Evolutionary conservation across 2,888 invertebrate species (phyloP), one percentile per base, ranked within the genome.

Genomic region (Phyllotreta cruciferae): DNA sequence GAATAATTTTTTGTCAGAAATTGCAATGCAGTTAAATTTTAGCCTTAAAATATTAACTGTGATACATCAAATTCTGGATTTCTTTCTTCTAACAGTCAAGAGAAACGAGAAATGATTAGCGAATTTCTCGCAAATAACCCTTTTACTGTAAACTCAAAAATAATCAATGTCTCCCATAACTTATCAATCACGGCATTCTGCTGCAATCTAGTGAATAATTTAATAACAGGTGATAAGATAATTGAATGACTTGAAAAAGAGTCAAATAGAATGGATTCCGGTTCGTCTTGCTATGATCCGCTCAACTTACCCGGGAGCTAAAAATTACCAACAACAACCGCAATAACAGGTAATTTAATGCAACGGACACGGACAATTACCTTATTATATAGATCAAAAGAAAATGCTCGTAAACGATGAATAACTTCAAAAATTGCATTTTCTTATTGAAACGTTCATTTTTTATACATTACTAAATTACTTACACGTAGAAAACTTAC

Each of bases 11-110:
- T 24, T 71, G 70, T 71, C 34, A 50, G 66, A 66, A 60, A 60
- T 56, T 56, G 60, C 64, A 69, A 71, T 71, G 67, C 67, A 70
- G 69, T 60, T 62, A 64, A 62, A 63, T 63, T 62, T 63, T 60
- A 11, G 42, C 13, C 69, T 66, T 53, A 13, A 68, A 62, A 66
- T 66, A 70, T 52, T 62, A 50, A 64, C 69, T 62, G 72, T 72
- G 74, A 75, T 75, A 73, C 72, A 56, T 57, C 66, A 62, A 55
- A 39, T 55, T 55, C 67, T 56, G 47, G 60, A 66, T 69, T 10
- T 24, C 24, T 4, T 24, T 24, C 4, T 56, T 75, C 10, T 73
- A 70, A 74, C 73, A 73, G 72, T 70, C 35, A 39, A 39, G 62
- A 50, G 62, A 62, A 56, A 66, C 73, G 67, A 65, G 66, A 68